These are phyloP conservation scores for Gallinago nigripennis DNA, from an alignment of 2,797 vertebrate genomes.

Conservation along the genomic window DNA sequence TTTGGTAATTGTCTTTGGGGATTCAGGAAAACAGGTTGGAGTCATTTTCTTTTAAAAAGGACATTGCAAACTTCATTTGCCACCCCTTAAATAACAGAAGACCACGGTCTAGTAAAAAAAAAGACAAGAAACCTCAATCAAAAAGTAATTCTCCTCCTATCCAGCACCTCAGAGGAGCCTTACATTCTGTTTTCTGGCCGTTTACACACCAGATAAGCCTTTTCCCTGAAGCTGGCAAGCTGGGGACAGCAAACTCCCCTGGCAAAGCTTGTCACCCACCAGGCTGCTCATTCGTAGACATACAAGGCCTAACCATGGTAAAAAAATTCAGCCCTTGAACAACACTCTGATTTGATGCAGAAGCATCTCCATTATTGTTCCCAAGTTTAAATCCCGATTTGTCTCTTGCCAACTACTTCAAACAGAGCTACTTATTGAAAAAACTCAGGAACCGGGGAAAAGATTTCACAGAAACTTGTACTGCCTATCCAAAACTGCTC, in stretches of 20 bases:
- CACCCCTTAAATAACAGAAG: not conserved
- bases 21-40: not conserved
- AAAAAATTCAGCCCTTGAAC: not conserved
- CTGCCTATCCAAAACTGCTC: not conserved
- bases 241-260: not conserved
- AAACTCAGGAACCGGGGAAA: not conserved
- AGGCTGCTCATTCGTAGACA: not conserved
- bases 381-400: not conserved
- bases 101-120: not conserved
- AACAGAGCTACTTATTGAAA: not conserved
- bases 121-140: not conserved
- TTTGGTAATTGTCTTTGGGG: not conserved
- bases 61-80: not conserved
- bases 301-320: no score
- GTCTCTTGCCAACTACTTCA: not conserved
- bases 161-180: not conserved
- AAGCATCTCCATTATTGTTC: not conserved
- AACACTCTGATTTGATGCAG: not conserved
- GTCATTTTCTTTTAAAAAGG: not conserved
- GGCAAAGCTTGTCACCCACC: not conserved
- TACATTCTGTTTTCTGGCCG: not conserved
- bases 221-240: not conserved
- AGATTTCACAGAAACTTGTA: not conserved
- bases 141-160: not conserved
- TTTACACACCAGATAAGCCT: not conserved